Evolutionary conservation across 2,797 vertebrate genomes (phyloP).

Genomic region (Pagetopsis macropterus): DNA sequence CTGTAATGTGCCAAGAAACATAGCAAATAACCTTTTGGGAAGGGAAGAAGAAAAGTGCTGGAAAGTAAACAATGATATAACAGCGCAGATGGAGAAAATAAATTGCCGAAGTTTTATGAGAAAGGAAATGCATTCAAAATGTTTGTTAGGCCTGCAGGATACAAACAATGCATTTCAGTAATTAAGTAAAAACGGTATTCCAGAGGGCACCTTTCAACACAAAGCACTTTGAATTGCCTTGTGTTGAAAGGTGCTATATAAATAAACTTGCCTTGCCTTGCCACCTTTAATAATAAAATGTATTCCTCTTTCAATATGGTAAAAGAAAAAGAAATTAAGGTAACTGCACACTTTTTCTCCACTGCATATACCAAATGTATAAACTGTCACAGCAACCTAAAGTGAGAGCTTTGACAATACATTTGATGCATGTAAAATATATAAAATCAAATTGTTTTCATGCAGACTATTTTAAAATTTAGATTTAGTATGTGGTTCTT

Average conservation of each 20-base stretch:
- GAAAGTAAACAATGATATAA: not conserved
- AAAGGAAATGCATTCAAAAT: not conserved
- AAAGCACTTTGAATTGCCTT: no score
- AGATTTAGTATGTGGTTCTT: no score
- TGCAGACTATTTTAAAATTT: not conserved
- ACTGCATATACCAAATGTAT: not conserved
- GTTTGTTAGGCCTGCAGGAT: not conserved
- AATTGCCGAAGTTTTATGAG: not conserved
- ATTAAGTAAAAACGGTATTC: not conserved
- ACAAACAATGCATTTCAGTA: not conserved
- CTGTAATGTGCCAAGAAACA: not conserved
- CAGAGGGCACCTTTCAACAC: not conserved
- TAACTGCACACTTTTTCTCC: not conserved
- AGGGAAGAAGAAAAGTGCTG: conserved; percentile 3
- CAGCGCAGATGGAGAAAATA: not conserved
- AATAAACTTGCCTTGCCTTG: no score
- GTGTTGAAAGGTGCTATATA: no score
- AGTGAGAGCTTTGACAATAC: conserved; percentile 8
- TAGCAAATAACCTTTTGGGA: not conserved
- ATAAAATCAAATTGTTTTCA: not conserved
- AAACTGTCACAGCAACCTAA: not conserved
- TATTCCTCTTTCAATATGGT: not conserved
- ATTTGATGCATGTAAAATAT: not conserved
- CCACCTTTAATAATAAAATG: not conserved
- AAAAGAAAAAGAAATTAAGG: conserved; percentile 10